A percentile compares a stretch with the other conserved stretches of the same genome.
These are phyloP conservation scores for Urophycis tenuis DNA, from an alignment of 2,797 vertebrate species.

Conservation along the genomic window DNA sequence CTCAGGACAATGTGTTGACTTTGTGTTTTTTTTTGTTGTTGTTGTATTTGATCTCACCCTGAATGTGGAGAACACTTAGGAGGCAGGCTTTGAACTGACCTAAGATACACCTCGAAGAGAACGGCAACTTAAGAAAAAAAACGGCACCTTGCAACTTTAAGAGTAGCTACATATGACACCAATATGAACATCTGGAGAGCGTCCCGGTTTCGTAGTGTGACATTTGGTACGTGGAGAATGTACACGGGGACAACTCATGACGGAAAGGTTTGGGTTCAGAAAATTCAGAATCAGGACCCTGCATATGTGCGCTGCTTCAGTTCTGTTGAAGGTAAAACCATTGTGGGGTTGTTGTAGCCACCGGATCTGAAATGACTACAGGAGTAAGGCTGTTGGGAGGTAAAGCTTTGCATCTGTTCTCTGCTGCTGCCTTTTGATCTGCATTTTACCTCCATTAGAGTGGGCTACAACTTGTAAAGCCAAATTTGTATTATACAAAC, in stretches of 20 bases:
- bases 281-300: not conserved
- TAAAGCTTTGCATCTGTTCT: conserved; percentile 55
- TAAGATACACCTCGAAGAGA: conserved; percentile 39
- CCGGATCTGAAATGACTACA: not conserved
- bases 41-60: conserved; percentile 34
- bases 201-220: conserved; percentile 24
- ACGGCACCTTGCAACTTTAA: too few relatives aligned
- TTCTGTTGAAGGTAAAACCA: not conserved
- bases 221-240: not conserved
- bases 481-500: not conserved
- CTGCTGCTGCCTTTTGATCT: conserved; percentile 59
- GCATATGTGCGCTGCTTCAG: not conserved
- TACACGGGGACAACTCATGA: not conserved
- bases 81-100: conserved; percentile 28
- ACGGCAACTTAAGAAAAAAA: conserved; percentile 22
- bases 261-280: not conserved
- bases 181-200: conserved; percentile 36
- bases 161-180: conserved; percentile 18
- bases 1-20: conserved; percentile 32
- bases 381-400: conserved; percentile 20
- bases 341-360: not conserved
- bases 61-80: conserved; percentile 15
- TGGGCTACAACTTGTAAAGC: conserved; percentile 2
- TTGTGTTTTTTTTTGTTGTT: too few relatives aligned
- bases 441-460: conserved; percentile 29